Evolutionary conservation across 2,113 vertebrate species (phyloP), one percentile per base, ranked within the genome.

Genomic region (Hymenochirus boettgeri): DNA sequence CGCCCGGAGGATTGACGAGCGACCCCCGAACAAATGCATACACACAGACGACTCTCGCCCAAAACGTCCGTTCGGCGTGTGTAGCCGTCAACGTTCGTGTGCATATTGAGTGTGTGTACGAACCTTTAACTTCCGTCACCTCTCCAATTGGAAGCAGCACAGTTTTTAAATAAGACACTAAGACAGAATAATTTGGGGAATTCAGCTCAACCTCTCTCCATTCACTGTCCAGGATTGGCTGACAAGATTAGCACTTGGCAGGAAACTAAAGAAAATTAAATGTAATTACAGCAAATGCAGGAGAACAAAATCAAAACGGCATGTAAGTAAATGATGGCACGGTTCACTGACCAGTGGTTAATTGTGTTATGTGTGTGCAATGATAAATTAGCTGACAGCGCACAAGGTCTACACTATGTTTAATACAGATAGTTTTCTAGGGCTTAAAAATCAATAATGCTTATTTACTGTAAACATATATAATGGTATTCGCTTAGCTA

Each of bases 211-310:
- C 56, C 24, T 58, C 33, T 45, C 35, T 37, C 55, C 35, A 22
- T 57, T 53, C 51, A 27, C 51, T 27, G 2, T 6, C 51, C 12
- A 22, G n/a, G n/a, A 35, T 13, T 13, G 18, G 55, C 17, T 17
- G 29, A 18, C 37, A 56, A 15, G 45, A 57, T 18, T 24, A 45
- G 37, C 15, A 4, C 25, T 24, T 11, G 37, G 37, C 35, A 31
- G 52, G 39, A 39, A 65, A 65, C 23, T 24, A 21, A 50, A 48
- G 23, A 13, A 23, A 47, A 47, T 57, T 19, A 53, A 61, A 19
- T n/a, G 24, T 55, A 29, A 31, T 55, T 15, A 12, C 9, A 31
- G 8, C 52, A 55, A 55, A 55, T 50, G 19, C 39, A 50, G 27
- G 19, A 50, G 26, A 61, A 23, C 25, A 61, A 47, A 61, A 45